Base-by-base conservation (phyloP, 2,888 invertebrate species). In the Lordiphosa andalusiaca region DNA sequence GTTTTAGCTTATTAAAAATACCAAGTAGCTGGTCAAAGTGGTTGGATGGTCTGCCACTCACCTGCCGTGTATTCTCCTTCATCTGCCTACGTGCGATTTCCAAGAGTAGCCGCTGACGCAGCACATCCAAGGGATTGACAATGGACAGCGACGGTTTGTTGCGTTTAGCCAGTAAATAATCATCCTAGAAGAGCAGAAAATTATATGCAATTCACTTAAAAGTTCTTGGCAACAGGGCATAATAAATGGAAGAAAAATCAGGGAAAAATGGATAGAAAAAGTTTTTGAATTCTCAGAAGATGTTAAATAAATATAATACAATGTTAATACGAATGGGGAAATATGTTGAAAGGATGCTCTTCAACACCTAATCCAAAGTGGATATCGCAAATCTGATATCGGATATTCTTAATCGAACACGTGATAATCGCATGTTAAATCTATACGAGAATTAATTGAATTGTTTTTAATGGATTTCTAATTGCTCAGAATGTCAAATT, bases 71-170 rank as follows among this genome's bases (percentile, higher is more conserved):
- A 71, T 93, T 93, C 86, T 95, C 94, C 74, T 93, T 92, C 91
- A 94, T 94, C 90, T 95, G 94, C 88, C 95, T 93, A 84, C 96
- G 93, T 12, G 95, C 95, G 72, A 96, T 93, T 90, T 96, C 96
- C 73, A 96, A 90, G 68, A 96, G 89, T 46, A 96, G 92, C 84
- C 95, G 92, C 88, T 96, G 94, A 68, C 96, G 92, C 41, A 96
- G 91, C 48, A 96, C 96, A 88, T 96, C 96, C 91, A 96, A 90
- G 0, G 96, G 95, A 90, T 95, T 95, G 84, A 95, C 94, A 90
- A 96, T 95, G 69, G 96, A 96, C 72, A 96, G 90, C 10, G 95
- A 95, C 4, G 93, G 93, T 88, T 92, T 92, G 90, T 92, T 92
- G 86, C 93, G 92, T 87, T 92, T 92, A 53, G 61, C 39, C 73